Percentiles rank a stretch among this genome's conserved stretches.
Evolutionary conservation across 2,797 vertebrate genomes (phyloP).

Genomic region (Sternarchorhynchus goeldii): DNA sequence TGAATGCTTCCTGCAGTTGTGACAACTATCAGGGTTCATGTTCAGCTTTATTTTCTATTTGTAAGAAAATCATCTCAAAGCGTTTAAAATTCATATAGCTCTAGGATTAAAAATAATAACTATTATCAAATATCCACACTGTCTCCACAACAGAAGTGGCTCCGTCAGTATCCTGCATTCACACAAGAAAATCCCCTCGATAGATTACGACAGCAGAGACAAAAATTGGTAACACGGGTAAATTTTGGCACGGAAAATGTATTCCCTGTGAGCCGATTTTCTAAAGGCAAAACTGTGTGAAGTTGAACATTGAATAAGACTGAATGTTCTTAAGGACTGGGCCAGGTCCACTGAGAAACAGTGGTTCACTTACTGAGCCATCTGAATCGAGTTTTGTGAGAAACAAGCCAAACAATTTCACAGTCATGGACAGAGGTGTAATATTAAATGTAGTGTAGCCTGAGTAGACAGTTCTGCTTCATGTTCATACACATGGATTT

Average conservation of each 20-base stretch:
- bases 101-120: too few relatives aligned
- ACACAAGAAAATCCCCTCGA: constrained; percentile 5
- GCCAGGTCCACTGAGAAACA: constrained; percentile 21
- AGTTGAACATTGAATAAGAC: constrained; percentile 18
- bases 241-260: background rate
- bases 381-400: background rate
- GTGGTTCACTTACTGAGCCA: constrained; percentile 4
- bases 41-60: too few relatives aligned
- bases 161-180: constrained; percentile 1
- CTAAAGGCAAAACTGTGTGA: constrained; percentile 5
- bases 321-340: constrained; percentile 6
- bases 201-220: constrained; percentile 7
- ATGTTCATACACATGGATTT: constrained; percentile 35
- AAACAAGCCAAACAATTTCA: constrained; percentile 27
- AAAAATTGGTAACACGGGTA: background rate
- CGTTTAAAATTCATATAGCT: too few relatives aligned
- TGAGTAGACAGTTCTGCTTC: constrained; percentile 18
- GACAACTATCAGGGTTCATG: background rate
- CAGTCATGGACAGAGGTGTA: constrained; percentile 13
- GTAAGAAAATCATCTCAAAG: too few relatives aligned
- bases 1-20: constrained; percentile 3
- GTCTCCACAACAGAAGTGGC: background rate
- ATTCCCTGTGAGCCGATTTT: constrained; percentile 1
- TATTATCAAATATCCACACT: constrained; percentile 3
- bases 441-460: constrained; percentile 10